These are phyloP conservation scores for Clarias fuscus DNA, from an alignment of 2,797 vertebrate genomes.

Conservation along the genomic window DNA sequence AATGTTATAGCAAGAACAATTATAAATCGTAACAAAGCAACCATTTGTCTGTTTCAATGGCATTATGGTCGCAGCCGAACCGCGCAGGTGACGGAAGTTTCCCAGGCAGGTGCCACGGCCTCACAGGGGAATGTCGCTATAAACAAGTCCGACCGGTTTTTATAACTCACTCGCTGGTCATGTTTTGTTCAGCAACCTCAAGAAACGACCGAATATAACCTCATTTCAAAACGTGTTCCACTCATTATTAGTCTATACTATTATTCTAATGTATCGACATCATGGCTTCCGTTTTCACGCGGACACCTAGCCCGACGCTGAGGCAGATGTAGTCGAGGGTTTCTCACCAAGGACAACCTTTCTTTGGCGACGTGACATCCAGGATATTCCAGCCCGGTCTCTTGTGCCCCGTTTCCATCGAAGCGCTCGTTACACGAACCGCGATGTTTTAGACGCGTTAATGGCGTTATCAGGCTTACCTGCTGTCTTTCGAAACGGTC, in stretches of 20 bases:
- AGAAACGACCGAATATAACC: not conserved
- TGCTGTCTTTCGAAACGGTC: constrained; percentile 95
- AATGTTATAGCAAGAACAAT: too few relatives aligned
- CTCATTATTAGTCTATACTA: too few relatives aligned
- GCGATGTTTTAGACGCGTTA: not conserved
- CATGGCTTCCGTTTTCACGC: not conserved
- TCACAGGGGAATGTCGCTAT: constrained; percentile 29
- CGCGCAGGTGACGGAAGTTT: constrained; percentile 24
- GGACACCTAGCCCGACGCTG: not conserved
- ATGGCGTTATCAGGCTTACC: constrained; percentile 69
- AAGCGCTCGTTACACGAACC: not conserved
- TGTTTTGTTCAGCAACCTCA: not conserved
- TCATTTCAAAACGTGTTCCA: not conserved
- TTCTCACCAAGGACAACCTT: not conserved
- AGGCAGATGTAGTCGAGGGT: not conserved
- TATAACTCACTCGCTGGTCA: not conserved
- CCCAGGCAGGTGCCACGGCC: constrained; percentile 35
- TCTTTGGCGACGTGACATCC: too few relatives aligned
- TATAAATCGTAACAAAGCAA: too few relatives aligned
- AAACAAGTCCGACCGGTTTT: constrained; percentile 37
- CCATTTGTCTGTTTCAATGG: not conserved
- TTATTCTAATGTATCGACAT: not conserved
- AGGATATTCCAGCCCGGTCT: not conserved
- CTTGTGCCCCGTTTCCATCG: too few relatives aligned
- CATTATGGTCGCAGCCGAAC: not conserved